These are phyloP conservation scores for Cyprinella venusta DNA, from an alignment of 2,797 vertebrate species.

Conservation along the genomic window DNA sequence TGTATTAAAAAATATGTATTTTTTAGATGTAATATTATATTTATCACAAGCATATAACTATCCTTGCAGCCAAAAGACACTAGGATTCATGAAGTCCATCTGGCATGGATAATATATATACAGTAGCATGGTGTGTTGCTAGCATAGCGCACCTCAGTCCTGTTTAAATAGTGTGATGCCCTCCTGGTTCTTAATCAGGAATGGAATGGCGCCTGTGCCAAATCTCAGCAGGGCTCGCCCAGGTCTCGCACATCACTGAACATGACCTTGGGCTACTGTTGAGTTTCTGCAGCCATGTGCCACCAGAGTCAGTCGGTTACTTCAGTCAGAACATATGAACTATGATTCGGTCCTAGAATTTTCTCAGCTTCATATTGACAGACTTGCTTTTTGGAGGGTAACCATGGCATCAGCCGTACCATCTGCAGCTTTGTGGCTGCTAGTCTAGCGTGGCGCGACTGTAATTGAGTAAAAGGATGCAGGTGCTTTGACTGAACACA, in stretches of 20 bases:
- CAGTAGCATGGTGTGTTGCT: conserved; percentile 11
- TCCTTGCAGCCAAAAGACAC: neutral
- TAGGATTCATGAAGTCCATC: neutral
- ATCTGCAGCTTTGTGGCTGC: conserved; percentile 25
- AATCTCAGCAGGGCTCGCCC: conserved; percentile 20
- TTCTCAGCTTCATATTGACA: conserved; percentile 22
- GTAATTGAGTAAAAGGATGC: conserved; percentile 43
- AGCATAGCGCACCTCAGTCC: neutral
- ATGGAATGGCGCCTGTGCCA: conserved; percentile 5
- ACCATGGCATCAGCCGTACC: conserved; percentile 25
- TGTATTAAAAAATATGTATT: neutral
- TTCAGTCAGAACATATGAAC: conserved; percentile 14
- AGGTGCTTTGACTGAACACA: conserved; percentile 47
- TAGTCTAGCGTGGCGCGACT: conserved; percentile 14
- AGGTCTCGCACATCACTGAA: neutral
- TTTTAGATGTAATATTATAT: neutral
- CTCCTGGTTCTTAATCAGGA: conserved; percentile 17
- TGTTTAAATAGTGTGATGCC: conserved; percentile 6
- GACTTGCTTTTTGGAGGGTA: conserved; percentile 19
- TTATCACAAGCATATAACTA: neutral
- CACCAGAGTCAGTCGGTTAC: neutral
- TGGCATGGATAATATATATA: neutral
- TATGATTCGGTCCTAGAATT: neutral
- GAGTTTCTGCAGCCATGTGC: conserved; percentile 9
- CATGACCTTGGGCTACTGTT: conserved; percentile 26